Evolutionary conservation across 2,888 invertebrate species (phyloP).

Genomic region (Callosobruchus maculatus): DNA sequence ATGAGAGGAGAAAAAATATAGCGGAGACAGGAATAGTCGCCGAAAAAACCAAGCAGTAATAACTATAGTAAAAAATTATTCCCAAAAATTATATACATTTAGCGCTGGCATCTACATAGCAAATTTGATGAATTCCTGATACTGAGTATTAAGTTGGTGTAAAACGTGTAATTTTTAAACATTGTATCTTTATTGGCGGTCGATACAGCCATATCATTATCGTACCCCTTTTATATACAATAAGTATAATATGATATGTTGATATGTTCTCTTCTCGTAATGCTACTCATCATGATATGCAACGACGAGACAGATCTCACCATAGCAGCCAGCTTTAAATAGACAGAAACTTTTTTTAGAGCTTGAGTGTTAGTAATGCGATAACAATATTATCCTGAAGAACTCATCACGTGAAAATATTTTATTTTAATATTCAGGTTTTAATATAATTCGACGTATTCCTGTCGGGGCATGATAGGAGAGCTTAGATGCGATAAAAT

Average conservation of each 20-base stretch:
- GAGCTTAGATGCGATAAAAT: too few species aligned
- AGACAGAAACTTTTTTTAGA: too few species aligned
- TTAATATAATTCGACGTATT: too few species aligned
- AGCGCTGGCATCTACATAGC: background rate
- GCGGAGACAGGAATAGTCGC: background rate
- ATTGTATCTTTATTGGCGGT: background rate
- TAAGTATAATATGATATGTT: background rate
- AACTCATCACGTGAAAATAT: too few species aligned
- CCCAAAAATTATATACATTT: background rate
- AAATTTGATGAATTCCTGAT: background rate
- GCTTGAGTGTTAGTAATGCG: too few species aligned
- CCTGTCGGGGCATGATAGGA: too few species aligned
- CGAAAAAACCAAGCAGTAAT: background rate
- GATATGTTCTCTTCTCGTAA: background rate
- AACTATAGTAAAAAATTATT: background rate
- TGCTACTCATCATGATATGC: too few species aligned
- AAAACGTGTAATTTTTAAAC: background rate
- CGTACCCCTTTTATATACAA: background rate
- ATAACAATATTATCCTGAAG: too few species aligned
- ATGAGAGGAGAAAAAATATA: background rate
- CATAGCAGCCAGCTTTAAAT: too few species aligned
- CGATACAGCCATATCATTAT: background rate
- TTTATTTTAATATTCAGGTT: too few species aligned
- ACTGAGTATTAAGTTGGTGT: background rate
- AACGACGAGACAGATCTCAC: too few species aligned